Conservation (phyloP, 2,113 vertebrate species). For the Calyptomena viridis region DNA sequence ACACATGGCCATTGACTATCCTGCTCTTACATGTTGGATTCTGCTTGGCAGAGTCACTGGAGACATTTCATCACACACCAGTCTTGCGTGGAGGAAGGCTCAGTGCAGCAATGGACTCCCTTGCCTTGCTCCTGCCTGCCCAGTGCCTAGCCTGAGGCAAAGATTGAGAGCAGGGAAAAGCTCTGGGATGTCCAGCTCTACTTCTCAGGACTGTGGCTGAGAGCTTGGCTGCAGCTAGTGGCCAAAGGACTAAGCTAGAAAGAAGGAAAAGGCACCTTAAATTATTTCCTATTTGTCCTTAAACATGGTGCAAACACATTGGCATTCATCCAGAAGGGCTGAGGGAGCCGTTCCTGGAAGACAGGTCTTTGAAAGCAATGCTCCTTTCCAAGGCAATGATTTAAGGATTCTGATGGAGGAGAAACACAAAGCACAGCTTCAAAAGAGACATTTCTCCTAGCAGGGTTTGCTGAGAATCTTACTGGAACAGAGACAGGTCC, state of each 20-base stretch:
- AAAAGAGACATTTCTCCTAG: neutral
- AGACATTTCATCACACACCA: neutral
- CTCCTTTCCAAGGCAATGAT: constrained; percentile 5
- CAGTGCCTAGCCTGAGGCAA: neutral
- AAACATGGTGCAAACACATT: neutral
- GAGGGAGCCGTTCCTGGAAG: constrained; percentile 37
- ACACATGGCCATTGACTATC: neutral
- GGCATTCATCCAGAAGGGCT: neutral
- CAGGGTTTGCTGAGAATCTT: neutral
- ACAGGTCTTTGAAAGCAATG: neutral
- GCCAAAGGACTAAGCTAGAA: neutral
- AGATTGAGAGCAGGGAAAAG: fast-evolving
- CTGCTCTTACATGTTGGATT: neutral
- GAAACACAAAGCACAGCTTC: neutral
- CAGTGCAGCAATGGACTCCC: neutral
- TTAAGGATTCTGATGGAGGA: neutral
- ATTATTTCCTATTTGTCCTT: constrained; percentile 38
- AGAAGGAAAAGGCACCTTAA: neutral
- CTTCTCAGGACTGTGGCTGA: neutral
- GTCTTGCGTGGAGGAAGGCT: neutral
- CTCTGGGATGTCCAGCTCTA: neutral
- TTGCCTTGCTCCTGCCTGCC: neutral
- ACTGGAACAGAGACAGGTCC: neutral
- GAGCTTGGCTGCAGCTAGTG: neutral
- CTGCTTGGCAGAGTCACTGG: neutral